Base-by-base conservation (phyloP, 2,888 invertebrate species). In the Portevinia maculata region DNA sequence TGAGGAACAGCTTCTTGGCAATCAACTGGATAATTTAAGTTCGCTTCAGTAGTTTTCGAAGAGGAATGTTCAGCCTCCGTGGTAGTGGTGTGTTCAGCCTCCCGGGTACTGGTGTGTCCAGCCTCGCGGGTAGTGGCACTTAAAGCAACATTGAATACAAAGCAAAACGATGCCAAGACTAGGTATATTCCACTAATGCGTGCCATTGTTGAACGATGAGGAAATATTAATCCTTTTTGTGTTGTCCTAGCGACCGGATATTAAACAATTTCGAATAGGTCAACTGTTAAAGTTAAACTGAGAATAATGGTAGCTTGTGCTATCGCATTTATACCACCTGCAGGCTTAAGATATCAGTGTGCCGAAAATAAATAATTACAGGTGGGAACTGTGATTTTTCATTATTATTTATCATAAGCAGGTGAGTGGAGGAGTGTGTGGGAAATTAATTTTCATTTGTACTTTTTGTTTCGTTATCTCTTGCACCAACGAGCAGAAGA, bases 321-420 rank as follows among this genome's bases (percentile, higher is more conserved):
- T 34, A 71, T 53, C 71, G 46, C 52, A 71, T 71, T 62, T 71
- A 71, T 71, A 71, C 52, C 41, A 21, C n/a, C 50, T 11, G 46
- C 28, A 37, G 48, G 17, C 46, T 55, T 37, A 3, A 65, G 74
- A 74, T 74, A 65, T 50, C 41, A 32, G 9, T n/a, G 17, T 9
- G 11, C n/a, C 21, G 30, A 44, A 52, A 53, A 24, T 24, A 24
- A 62, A 41, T 15, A 44, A 70, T 8, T 21, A 19, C 30, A 53
- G 9, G 32, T 50, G 57, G 65, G 57, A 74, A 65, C 65, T 57
- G 65, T 64, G 37, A 65, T n/a, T 57, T 64, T 50, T 21, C 28
- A 55, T 64, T 53, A 67, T n/a, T 67, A 67, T 52, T 67, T 67
- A 67, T 74, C 74, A 65, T 57, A n/a, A n/a, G n/a, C n/a, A n/a